phyloP scores from a whole-genome alignment of 2,888 invertebrate species.

The Diploptera punctata region DNA sequence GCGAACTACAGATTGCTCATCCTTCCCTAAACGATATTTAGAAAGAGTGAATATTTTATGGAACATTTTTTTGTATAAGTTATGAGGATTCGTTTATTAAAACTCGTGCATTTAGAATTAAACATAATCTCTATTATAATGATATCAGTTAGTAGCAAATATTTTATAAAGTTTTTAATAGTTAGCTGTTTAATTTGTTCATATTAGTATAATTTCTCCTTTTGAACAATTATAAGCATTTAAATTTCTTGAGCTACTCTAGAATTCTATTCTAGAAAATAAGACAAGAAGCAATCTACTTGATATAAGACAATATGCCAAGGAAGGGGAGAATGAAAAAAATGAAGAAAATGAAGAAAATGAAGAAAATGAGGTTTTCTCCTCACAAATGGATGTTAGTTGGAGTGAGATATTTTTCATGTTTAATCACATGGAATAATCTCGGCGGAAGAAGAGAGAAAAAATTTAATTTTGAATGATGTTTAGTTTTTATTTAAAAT shows the following conservation, averaged over 20 bases:
- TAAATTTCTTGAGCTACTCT: neutral
- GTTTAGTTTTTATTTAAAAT: conserved; percentile 21
- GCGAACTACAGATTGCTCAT: too few relatives aligned
- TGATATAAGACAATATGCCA: conserved; percentile 1
- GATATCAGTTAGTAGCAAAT: too few relatives aligned
- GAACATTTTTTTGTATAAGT: too few relatives aligned
- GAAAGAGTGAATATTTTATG: too few relatives aligned
- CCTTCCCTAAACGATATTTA: too few relatives aligned
- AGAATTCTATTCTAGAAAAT: neutral
- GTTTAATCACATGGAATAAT: conserved; percentile 3
- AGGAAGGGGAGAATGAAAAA: neutral
- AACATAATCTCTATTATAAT: too few relatives aligned
- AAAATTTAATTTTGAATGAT: conserved; percentile 21
- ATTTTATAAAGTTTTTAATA: too few relatives aligned
- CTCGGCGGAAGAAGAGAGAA: neutral
- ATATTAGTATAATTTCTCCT: too few relatives aligned
- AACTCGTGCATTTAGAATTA: too few relatives aligned
- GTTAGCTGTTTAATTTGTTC: too few relatives aligned
- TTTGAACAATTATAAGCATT: neutral
- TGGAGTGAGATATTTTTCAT: neutral
- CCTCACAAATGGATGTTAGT: neutral
- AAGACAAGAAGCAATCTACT: neutral
- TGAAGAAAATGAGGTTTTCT: neutral
- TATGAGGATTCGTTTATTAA: too few relatives aligned
- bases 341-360: neutral